Base-by-base conservation (phyloP, 2,113 vertebrate genomes). In the Takifugu flavidus region DNA sequence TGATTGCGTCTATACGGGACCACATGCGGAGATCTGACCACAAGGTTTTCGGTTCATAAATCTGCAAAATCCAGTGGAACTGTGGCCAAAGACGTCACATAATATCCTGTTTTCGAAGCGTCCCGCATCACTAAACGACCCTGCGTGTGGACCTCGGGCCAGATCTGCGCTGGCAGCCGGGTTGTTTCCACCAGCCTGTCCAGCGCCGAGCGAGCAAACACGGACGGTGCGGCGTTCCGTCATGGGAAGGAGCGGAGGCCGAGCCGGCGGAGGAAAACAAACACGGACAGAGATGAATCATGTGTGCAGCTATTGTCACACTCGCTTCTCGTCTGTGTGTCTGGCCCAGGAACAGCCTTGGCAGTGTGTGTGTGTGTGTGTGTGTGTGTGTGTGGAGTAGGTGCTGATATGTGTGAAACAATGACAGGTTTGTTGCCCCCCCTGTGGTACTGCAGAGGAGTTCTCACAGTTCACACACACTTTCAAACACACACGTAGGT, bases 351-450 rank as follows among this genome's bases (percentile, higher is more conserved):
- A 61, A 63, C 71, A 54, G 64, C 13, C 51, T 74, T 72, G 72
- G 62, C 68, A 53, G 55, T 20, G 54, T 31, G 44, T 58, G 51
- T 65, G 62, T 56, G 43, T 66, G 62, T 59, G 65, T 56, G 42
- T 50, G 45, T 47, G 50, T 59, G 43, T 53, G 42, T 61, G 56
- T 51, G 58, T 59, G 58, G 43, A 83, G 59, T 59, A 77, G 59
- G 49, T 77, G 57, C 70, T 65, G 77, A 87, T 87, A 87, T 75
- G 80, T 82, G 65, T 87, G 70, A 82, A 91, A 91, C 82, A 82
- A 83, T 86, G 76, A 54, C 72, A 83, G 73, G 72, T 75, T 82
- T 86, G 79, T 89, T 86, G 65, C 63, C 82, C 63, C 39, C 34
- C 59, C 39, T 54, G 57, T 57, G 50, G 60, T 44, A 20, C 15